Evolutionary conservation across 2,113 vertebrate species (phyloP).

Genomic region (Vulpes vulpes): DNA sequence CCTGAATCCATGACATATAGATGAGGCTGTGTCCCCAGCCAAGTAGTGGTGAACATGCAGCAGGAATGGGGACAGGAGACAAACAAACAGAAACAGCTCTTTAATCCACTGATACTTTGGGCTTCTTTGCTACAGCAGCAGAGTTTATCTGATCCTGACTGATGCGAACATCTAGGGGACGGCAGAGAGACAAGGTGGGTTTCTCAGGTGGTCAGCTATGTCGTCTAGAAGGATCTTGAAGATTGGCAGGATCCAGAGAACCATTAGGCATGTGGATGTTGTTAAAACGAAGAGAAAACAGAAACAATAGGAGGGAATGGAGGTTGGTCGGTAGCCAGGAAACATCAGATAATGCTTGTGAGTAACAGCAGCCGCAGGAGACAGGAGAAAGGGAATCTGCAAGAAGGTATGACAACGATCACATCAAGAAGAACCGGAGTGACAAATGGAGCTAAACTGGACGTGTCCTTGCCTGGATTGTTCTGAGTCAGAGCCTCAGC

Average conservation of each 20-base stretch:
- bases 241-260: neutral
- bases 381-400: neutral
- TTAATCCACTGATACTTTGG: accelerated
- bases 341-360: neutral
- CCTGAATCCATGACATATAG: neutral
- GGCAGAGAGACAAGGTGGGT: too few relatives aligned
- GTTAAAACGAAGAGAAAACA: neutral
- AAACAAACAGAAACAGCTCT: neutral
- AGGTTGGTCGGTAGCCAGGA: neutral
- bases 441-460: accelerated
- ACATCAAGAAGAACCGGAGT: neutral
- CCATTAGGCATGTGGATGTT: neutral
- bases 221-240: neutral
- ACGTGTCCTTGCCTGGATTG: accelerated
- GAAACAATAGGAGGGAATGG: accelerated
- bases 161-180: neutral
- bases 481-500: too few relatives aligned
- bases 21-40: neutral
- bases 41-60: accelerated
- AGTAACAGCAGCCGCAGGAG: neutral
- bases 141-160: too few relatives aligned
- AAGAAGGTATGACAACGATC: neutral
- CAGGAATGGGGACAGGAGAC: accelerated
- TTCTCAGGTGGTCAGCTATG: accelerated
- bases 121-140: neutral